These are phyloP conservation scores for Clarias fuscus DNA, from an alignment of 2,797 vertebrate species.

Conservation along the genomic window DNA sequence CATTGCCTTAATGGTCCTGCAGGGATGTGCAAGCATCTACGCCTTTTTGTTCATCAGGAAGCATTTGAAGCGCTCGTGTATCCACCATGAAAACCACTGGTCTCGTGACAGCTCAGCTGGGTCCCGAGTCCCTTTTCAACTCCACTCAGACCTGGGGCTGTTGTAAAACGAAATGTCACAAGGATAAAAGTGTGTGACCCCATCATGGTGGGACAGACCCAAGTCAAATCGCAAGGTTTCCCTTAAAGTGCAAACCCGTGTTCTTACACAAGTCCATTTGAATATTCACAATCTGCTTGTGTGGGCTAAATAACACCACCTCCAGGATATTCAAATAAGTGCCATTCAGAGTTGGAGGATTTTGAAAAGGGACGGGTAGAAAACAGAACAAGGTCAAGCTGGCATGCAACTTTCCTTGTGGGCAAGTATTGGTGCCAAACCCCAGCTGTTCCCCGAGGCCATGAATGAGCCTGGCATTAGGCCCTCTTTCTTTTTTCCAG, in stretches of 20 bases:
- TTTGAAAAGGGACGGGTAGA: constrained; percentile 28
- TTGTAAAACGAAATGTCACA: constrained; percentile 43
- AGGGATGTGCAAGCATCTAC: constrained; percentile 66
- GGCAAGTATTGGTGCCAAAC: constrained; percentile 31
- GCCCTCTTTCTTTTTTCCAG: constrained; percentile 65
- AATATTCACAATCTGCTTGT: constrained; percentile 43
- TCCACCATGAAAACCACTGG: constrained; percentile 56
- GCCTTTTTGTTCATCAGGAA: constrained; percentile 64
- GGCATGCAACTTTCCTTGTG: constrained; percentile 41
- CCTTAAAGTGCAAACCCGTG: constrained; percentile 55
- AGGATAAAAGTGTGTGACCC: constrained; percentile 43
- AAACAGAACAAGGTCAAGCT: constrained; percentile 59
- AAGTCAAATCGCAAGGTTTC: constrained; percentile 53
- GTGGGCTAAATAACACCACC: constrained; percentile 15
- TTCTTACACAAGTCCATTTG: constrained; percentile 38
- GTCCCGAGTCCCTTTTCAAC: constrained; percentile 43
- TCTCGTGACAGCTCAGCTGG: constrained; percentile 51
- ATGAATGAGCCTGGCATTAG: constrained; percentile 51
- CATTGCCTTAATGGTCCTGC: constrained; percentile 67
- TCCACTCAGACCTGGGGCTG: constrained; percentile 34
- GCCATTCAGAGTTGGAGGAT: constrained; percentile 5
- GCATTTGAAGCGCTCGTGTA: constrained; percentile 64
- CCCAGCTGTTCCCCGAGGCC: constrained; percentile 26
- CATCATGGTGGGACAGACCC: constrained; percentile 23
- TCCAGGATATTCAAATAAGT: constrained; percentile 19